phyloP scores from a whole-genome alignment of 2,888 invertebrate species.

The Steinernema carpocapsae region DNA sequence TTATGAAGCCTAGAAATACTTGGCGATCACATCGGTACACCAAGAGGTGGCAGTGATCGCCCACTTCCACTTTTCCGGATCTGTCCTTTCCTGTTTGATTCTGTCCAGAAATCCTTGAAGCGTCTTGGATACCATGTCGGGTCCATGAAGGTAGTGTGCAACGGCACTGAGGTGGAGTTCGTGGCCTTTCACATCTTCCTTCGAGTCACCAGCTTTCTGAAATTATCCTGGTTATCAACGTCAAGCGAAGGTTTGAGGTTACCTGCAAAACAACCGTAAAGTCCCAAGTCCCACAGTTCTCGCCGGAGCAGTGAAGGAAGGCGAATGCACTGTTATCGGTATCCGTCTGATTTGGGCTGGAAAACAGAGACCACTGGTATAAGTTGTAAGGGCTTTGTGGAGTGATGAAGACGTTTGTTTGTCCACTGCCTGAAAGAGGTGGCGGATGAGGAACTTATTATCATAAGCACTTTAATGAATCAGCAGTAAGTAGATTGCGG shows the following conservation, averaged over 20 bases:
- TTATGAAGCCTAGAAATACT: constrained; percentile 41
- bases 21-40: constrained; percentile 55
- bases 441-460: neutral
- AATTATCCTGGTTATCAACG: neutral
- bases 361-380: constrained; percentile 38
- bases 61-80: constrained; percentile 43
- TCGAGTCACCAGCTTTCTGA: neutral
- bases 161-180: constrained; percentile 48
- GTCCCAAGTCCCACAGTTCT: constrained; percentile 36
- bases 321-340: constrained; percentile 35
- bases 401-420: constrained; percentile 49
- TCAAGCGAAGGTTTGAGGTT: neutral
- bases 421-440: constrained; percentile 48
- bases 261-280: constrained; percentile 29
- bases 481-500: too few species aligned
- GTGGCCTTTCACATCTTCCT: neutral
- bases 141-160: constrained; percentile 51
- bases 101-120: constrained; percentile 44
- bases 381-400: constrained; percentile 44
- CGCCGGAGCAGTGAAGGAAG: constrained; percentile 37
- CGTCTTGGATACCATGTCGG: constrained; percentile 49
- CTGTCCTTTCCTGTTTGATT: constrained; percentile 41
- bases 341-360: constrained; percentile 36
- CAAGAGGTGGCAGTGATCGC: constrained; percentile 55
- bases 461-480: neutral